phyloP scores from a whole-genome alignment of 2,888 invertebrate species.

The Thumatha senex region DNA sequence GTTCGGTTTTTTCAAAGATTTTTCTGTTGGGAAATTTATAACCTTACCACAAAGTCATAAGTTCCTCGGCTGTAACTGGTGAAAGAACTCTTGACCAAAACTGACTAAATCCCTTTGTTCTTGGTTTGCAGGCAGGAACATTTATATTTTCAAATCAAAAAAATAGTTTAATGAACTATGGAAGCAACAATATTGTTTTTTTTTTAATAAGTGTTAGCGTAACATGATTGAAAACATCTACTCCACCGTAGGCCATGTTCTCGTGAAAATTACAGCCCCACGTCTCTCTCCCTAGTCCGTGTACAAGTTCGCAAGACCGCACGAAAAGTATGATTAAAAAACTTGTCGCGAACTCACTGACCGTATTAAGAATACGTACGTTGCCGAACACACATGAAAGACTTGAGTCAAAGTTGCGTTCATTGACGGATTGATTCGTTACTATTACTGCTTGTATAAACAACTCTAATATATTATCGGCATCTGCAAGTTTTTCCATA shows the following conservation, averaged over 20 bases:
- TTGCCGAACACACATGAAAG: constrained; percentile 22
- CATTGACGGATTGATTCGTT: constrained; percentile 49
- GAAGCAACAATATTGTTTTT: constrained; percentile 34
- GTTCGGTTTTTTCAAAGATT: too few relatives aligned
- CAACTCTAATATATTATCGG: constrained; percentile 38
- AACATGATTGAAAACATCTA: constrained; percentile 37
- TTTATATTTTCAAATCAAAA: background rate
- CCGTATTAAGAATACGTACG: constrained; percentile 41
- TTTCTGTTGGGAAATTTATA: too few relatives aligned
- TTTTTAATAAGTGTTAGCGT: constrained; percentile 29
- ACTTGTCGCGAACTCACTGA: constrained; percentile 52
- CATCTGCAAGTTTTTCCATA: constrained; percentile 37
- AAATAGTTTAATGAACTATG: constrained; percentile 25
- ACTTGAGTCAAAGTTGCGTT: constrained; percentile 14
- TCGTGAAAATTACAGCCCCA: constrained; percentile 42
- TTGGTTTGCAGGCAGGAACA: too few relatives aligned
- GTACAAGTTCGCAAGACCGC: constrained; percentile 48
- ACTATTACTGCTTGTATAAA: constrained; percentile 44
- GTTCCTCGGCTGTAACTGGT: too few relatives aligned
- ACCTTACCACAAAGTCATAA: too few relatives aligned
- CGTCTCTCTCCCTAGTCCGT: constrained; percentile 27
- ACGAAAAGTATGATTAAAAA: constrained; percentile 59
- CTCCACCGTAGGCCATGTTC: constrained; percentile 28
- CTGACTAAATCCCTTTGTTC: too few relatives aligned
- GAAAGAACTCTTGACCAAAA: too few relatives aligned